These are phyloP conservation scores for Megalonaias nervosa DNA, from an alignment of 1,140 invertebrate genomes.

Conservation along the genomic window DNA sequence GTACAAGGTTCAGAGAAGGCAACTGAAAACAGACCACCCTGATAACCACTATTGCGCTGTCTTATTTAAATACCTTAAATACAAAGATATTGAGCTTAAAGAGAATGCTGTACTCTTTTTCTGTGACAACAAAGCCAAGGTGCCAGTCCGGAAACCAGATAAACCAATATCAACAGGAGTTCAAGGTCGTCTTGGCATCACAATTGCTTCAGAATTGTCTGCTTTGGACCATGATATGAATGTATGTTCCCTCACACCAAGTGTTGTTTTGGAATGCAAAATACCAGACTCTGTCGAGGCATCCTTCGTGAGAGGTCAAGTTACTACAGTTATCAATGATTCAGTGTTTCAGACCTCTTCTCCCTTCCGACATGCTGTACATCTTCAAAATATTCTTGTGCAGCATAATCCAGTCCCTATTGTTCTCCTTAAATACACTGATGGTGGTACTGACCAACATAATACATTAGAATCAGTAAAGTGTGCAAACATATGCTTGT, in stretches of 20 bases:
- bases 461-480: slow-evolving; percentile 14
- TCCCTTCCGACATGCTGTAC: slow-evolving; percentile 1
- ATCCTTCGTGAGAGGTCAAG: slow-evolving; percentile 32
- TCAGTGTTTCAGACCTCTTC: slow-evolving; percentile 29
- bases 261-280: slow-evolving; percentile 17
- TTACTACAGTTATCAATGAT: slow-evolving; percentile 29
- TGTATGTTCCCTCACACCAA: slow-evolving; percentile 25
- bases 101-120: no score
- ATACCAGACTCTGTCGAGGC: slow-evolving; percentile 24
- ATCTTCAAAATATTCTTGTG: not conserved
- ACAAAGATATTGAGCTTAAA: slow-evolving; percentile 23
- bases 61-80: slow-evolving; percentile 33
- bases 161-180: slow-evolving; percentile 28
- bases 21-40: slow-evolving; percentile 27
- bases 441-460: slow-evolving; percentile 21
- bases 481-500: slow-evolving; percentile 13
- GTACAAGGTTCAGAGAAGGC: slow-evolving; percentile 45
- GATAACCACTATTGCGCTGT: slow-evolving; percentile 43
- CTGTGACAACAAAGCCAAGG: no score
- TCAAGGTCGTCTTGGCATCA: slow-evolving; percentile 19
- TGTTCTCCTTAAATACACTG: slow-evolving; percentile 14
- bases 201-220: not conserved
- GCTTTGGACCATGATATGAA: slow-evolving; percentile 40
- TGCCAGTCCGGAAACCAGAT: no score
- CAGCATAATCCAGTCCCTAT: not conserved